Percentiles rank a stretch among this genome's conserved stretches.
Evolutionary conservation across 2,113 vertebrate genomes (phyloP).

Genomic region (Laticauda laticaudata): DNA sequence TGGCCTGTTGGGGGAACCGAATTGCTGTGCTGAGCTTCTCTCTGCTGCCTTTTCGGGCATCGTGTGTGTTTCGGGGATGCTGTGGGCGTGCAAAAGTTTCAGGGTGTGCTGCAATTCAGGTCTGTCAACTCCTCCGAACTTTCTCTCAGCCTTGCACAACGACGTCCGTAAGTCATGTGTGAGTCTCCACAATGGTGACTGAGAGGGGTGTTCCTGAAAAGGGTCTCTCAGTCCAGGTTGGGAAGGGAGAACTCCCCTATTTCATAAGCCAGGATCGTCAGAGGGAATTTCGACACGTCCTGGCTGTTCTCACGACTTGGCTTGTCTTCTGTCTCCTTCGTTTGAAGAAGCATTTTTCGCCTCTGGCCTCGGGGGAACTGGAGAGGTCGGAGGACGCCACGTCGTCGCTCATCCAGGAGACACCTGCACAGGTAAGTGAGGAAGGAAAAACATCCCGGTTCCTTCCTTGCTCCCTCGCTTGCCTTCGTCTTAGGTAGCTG

Average conservation of each 20-base stretch:
- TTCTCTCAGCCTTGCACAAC: neutral
- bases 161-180: neutral
- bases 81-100: neutral
- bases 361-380: accelerated
- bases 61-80: neutral
- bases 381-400: neutral
- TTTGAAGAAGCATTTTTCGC: neutral
- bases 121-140: neutral
- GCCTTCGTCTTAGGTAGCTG: neutral
- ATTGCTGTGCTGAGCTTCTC: too few species aligned
- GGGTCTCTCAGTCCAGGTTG: neutral
- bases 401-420: neutral
- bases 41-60: too few species aligned
- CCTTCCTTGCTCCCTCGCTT: neutral
- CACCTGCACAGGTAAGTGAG: neutral
- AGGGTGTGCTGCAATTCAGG: neutral
- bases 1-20: too few species aligned
- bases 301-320: neutral
- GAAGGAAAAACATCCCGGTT: accelerated
- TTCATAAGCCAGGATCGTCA: neutral
- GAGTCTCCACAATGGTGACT: neutral
- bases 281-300: neutral
- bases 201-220: neutral
- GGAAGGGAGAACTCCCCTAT: neutral
- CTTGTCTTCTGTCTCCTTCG: neutral